A percentile compares a stretch with the other conserved stretches of the same genome.
Evolutionary conservation across 2,888 invertebrate genomes (phyloP).

Genomic region (Chloroclysta siterata): DNA sequence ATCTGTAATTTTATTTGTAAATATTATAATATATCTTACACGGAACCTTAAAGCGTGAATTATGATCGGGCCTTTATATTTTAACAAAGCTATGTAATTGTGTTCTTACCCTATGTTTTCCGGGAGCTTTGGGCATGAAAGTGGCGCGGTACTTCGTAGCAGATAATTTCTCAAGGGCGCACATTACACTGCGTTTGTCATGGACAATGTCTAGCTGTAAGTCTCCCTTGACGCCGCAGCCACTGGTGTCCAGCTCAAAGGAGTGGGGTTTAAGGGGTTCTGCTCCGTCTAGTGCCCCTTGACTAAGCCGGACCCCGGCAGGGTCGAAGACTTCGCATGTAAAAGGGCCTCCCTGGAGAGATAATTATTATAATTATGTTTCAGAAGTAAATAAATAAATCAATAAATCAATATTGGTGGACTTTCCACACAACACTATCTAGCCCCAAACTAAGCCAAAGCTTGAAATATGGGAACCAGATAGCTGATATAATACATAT

Average conservation of each 20-base stretch:
- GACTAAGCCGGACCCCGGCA: slow-evolving; percentile 91
- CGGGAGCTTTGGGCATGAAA: slow-evolving; percentile 91
- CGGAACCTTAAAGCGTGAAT: too few species aligned
- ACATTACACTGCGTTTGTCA: slow-evolving; percentile 93
- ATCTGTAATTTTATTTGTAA: too few species aligned
- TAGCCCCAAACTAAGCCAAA: too few species aligned
- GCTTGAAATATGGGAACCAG: too few species aligned
- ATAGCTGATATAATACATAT: too few species aligned
- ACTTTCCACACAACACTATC: too few species aligned
- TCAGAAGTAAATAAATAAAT: too few species aligned
- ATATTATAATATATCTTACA: too few species aligned
- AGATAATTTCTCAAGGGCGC: slow-evolving; percentile 92
- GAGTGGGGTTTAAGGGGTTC: slow-evolving; percentile 94
- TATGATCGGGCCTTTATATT: too few species aligned
- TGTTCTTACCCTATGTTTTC: slow-evolving; percentile 88
- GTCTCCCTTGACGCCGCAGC: slow-evolving; percentile 91
- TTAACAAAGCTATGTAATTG: not conserved
- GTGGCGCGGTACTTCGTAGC: slow-evolving; percentile 91
- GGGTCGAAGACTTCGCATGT: slow-evolving; percentile 98
- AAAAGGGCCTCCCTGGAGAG: slow-evolving; percentile 94
- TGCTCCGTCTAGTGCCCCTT: slow-evolving; percentile 90
- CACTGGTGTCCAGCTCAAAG: slow-evolving; percentile 88
- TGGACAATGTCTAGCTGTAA: slow-evolving; percentile 95
- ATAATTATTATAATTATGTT: too few species aligned
- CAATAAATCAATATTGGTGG: too few species aligned